Evolutionary conservation across 2,797 vertebrate genomes (phyloP).

Genomic region (Rhodeus uyekii): DNA sequence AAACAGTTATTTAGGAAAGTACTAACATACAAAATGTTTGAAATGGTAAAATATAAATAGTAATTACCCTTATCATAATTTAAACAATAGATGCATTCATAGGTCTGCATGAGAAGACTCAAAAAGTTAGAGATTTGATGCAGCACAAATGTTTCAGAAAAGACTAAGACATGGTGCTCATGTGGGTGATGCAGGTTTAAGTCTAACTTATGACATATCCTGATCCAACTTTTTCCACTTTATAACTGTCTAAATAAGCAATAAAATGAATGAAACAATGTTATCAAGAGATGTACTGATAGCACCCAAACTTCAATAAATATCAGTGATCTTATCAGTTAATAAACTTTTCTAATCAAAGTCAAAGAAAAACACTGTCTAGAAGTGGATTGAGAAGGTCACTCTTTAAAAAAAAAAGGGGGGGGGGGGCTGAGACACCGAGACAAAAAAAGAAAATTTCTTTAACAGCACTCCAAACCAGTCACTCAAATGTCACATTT

Average conservation of each 20-base stretch:
- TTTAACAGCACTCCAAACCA: slow-evolving; percentile 56
- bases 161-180: background rate
- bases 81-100: background rate
- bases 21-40: background rate
- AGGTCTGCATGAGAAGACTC: background rate
- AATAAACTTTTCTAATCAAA: slow-evolving; percentile 21
- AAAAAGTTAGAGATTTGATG: background rate
- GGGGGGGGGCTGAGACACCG: slow-evolving; percentile 18
- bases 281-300: background rate
- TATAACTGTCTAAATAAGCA: background rate
- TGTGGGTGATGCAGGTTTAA: background rate
- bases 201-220: background rate
- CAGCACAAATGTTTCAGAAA: background rate
- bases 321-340: slow-evolving; percentile 4
- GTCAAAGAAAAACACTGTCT: slow-evolving; percentile 45
- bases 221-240: background rate
- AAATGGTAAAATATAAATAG: background rate
- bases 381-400: slow-evolving; percentile 31
- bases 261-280: background rate
- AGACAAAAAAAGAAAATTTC: slow-evolving; percentile 48
- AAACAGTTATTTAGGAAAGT: background rate
- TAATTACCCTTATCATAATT: background rate
- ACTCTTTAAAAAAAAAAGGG: slow-evolving; percentile 6
- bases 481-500: slow-evolving; percentile 64
- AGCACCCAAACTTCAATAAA: background rate